A percentile compares a stretch with the other conserved stretches of the same genome.
Evolutionary conservation across 2,888 invertebrate species (phyloP).

Genomic region (Orthonychiurus folsomi): DNA sequence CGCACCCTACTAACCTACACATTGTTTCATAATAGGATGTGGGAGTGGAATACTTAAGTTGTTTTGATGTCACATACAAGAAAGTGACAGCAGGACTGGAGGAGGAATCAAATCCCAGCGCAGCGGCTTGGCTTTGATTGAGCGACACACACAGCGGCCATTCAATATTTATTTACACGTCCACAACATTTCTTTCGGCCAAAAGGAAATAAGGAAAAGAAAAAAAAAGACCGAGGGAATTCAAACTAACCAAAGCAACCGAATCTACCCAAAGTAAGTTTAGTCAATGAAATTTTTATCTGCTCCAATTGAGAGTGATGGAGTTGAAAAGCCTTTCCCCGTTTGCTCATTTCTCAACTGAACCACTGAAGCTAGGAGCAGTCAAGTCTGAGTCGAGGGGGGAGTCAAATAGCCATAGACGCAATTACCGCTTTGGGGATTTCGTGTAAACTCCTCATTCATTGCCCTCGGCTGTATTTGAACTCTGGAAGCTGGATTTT

Average conservation of each 20-base stretch:
- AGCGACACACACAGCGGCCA: not conserved
- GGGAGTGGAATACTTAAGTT: too few species aligned
- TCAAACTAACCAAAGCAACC: too few species aligned
- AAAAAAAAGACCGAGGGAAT: too few species aligned
- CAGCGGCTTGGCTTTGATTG: not conserved
- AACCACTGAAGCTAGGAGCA: too few species aligned
- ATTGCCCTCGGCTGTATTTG: not conserved
- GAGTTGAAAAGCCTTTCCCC: not conserved
- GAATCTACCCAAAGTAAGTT: too few species aligned
- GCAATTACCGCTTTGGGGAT: not conserved
- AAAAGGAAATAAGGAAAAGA: too few species aligned
- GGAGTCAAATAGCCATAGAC: not conserved
- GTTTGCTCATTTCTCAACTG: not conserved
- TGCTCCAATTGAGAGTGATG: not conserved
- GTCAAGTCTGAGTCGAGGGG: not conserved
- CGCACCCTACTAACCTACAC: too few species aligned
- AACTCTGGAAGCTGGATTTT: not conserved
- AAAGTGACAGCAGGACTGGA: not conserved
- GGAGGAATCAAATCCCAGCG: not conserved
- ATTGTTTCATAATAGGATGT: too few species aligned
- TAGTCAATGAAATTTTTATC: not conserved
- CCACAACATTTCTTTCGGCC: not conserved
- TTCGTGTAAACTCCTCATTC: not conserved
- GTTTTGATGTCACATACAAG: too few species aligned
- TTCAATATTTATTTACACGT: not conserved